Conservation (phyloP, 2,797 vertebrate species). For the Tinamus major region DNA sequence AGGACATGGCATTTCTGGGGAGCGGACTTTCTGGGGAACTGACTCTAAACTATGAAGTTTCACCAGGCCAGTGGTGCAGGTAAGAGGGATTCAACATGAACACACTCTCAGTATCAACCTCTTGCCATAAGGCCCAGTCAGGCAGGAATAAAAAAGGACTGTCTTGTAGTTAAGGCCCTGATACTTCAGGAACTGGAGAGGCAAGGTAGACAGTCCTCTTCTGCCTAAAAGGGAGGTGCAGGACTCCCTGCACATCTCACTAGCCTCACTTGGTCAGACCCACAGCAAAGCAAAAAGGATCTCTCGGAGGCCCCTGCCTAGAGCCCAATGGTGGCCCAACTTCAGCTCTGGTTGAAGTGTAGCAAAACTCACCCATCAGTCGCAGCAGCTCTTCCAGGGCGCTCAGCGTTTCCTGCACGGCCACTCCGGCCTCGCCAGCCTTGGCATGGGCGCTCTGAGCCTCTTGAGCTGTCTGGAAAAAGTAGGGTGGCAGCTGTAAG, state of each 20-base stretch:
- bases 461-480: conserved; percentile 77
- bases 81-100: neutral
- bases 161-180: neutral
- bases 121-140: neutral
- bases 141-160: too few relatives aligned
- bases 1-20: neutral
- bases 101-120: too few relatives aligned
- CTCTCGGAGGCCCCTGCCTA: neutral
- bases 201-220: neutral
- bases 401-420: conserved; percentile 76
- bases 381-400: conserved; percentile 81
- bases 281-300: neutral
- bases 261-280: neutral
- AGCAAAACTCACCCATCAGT: conserved; percentile 80
- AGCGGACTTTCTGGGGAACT: too few relatives aligned
- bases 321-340: neutral
- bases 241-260: neutral
- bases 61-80: neutral
- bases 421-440: conserved; percentile 72
- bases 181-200: neutral
- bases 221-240: neutral
- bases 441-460: conserved; percentile 75
- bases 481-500: neutral
- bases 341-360: neutral
- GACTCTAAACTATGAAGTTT: neutral